These are phyloP conservation scores for Heterotilapia buettikoferi DNA, from an alignment of 2,113 vertebrate species.

Conservation along the genomic window DNA sequence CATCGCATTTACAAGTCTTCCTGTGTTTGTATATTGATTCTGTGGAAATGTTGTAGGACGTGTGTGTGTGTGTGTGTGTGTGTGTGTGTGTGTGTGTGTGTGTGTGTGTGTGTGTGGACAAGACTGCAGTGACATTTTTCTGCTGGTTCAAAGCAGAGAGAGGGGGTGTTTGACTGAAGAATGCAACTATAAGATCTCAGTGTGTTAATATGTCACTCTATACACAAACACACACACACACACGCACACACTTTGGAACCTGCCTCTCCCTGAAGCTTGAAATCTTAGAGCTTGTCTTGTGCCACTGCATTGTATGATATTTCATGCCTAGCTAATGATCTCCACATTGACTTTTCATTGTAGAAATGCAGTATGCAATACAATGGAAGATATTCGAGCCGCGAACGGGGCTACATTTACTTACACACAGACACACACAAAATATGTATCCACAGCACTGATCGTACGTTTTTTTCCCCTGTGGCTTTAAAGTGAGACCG, in stretches of 20 bases:
- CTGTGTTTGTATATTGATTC: neutral
- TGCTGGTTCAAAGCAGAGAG: slow-evolving; percentile 38
- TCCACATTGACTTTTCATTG: slow-evolving; percentile 33
- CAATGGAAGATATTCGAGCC: slow-evolving; percentile 40
- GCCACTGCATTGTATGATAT: slow-evolving; percentile 13
- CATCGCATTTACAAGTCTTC: neutral
- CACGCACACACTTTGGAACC: neutral
- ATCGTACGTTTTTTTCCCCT: neutral
- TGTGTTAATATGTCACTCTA: slow-evolving; percentile 11
- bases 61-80: neutral
- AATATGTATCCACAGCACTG: neutral
- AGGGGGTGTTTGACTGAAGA: slow-evolving; percentile 38
- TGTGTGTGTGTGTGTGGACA: neutral
- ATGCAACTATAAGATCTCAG: slow-evolving; percentile 33
- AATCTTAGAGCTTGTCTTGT: slow-evolving; percentile 51
- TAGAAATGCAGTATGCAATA: neutral
- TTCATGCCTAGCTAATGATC: slow-evolving; percentile 36
- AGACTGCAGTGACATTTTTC: slow-evolving; percentile 27
- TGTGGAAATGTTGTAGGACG: neutral
- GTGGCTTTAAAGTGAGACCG: slow-evolving; percentile 21
- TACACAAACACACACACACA: neutral
- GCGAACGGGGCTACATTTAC: neutral
- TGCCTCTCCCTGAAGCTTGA: slow-evolving; percentile 38
- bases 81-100: neutral
- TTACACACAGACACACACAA: neutral